Conservation (phyloP, 2,113 vertebrate species). For the Bubo blakistoni region DNA sequence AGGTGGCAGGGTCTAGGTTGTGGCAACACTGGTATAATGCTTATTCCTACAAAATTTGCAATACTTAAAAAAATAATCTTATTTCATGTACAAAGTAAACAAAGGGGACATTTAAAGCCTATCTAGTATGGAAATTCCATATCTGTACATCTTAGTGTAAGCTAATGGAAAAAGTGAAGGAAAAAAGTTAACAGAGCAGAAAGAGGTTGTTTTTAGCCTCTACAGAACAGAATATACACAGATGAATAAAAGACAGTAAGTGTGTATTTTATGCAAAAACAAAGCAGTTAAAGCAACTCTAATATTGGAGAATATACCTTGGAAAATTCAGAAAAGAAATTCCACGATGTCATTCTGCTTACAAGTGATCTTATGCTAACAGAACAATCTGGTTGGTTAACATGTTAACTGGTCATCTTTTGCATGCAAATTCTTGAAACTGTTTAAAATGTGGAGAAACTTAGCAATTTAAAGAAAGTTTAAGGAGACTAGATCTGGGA, state of each 20-base stretch:
- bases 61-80: neutral
- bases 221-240: neutral
- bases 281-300: neutral
- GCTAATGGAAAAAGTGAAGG: neutral
- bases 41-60: neutral
- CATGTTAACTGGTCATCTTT: neutral
- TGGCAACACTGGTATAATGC: fast-evolving
- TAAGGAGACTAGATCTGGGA: neutral
- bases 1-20: neutral
- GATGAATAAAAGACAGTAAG: neutral
- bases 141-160: neutral
- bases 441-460: neutral
- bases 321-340: neutral
- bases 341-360: neutral
- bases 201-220: neutral
- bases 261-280: neutral
- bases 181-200: neutral
- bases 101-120: neutral
- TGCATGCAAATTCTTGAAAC: neutral
- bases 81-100: neutral
- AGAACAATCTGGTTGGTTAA: neutral
- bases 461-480: neutral
- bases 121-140: neutral
- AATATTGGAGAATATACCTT: neutral
- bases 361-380: neutral